Conservation (phyloP, 1,140 invertebrate species). For the Drosophila bifasciata region DNA sequence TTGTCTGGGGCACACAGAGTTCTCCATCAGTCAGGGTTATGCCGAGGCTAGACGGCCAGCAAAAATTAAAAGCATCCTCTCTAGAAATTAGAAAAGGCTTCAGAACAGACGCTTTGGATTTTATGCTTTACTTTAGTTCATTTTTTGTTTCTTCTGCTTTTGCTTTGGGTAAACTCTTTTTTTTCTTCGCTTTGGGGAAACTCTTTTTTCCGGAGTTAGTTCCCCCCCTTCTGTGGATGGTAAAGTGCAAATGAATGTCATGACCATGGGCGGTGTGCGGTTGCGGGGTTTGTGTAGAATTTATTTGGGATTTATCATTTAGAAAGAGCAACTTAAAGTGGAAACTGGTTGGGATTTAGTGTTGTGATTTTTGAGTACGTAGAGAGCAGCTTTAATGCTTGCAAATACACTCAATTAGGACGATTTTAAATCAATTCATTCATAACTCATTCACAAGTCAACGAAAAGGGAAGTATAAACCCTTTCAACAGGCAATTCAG, state of each 20-base stretch:
- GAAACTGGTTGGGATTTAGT: too few species aligned
- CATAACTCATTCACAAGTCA: too few species aligned
- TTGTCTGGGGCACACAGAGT: slow-evolving; percentile 39
- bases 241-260: slow-evolving; percentile 69
- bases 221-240: slow-evolving; percentile 10
- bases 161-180: slow-evolving; percentile 19
- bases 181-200: slow-evolving; percentile 23
- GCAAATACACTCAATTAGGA: too few species aligned
- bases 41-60: slow-evolving; percentile 35
- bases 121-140: slow-evolving; percentile 30
- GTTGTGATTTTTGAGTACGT: too few species aligned
- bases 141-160: slow-evolving; percentile 7
- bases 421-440: too few species aligned
- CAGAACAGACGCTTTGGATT: slow-evolving; percentile 54
- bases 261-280: slow-evolving; percentile 30
- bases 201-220: slow-evolving; percentile 13
- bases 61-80: slow-evolving; percentile 54
- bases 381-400: too few species aligned
- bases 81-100: slow-evolving; percentile 64
- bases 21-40: slow-evolving; percentile 50
- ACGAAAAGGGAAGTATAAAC: too few species aligned
- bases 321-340: too few species aligned
- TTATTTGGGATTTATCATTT: too few species aligned
- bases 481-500: too few species aligned
- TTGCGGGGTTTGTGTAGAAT: not conserved